Conservation (phyloP, 2,888 invertebrate genomes). For the Euclidia mi region DNA sequence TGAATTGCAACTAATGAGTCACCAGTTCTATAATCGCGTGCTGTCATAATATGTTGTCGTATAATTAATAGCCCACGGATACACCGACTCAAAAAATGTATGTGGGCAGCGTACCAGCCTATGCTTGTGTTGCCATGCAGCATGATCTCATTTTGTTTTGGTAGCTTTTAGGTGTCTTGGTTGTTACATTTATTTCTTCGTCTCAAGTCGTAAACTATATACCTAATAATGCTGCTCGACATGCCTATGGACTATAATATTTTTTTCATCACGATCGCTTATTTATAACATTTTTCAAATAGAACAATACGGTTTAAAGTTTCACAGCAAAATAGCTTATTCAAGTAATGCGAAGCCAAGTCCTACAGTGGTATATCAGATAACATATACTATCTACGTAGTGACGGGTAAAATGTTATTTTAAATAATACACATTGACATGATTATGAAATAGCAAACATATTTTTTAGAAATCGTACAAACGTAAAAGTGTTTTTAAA, state of each 20-base stretch:
- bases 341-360: neutral
- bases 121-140: neutral
- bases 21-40: conserved; percentile 78
- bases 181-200: neutral
- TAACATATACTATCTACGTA: neutral
- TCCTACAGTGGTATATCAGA: neutral
- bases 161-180: neutral
- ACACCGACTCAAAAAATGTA: conserved; percentile 6
- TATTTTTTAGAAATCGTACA: too few species aligned
- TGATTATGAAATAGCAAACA: too few species aligned
- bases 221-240: too few species aligned
- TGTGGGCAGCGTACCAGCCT: neutral
- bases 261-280: too few species aligned
- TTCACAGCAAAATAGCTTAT: neutral
- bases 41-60: conserved; percentile 55
- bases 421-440: too few species aligned
- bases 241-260: too few species aligned
- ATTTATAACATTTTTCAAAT: neutral
- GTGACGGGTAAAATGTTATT: neutral
- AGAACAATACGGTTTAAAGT: neutral
- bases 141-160: neutral
- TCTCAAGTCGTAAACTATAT: too few species aligned
- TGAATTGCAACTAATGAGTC: conserved; percentile 89
- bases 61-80: conserved; percentile 37
- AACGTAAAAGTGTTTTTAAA: too few species aligned